Conservation (phyloP, 2,888 invertebrate genomes). For the Ypsolopha sequella region DNA sequence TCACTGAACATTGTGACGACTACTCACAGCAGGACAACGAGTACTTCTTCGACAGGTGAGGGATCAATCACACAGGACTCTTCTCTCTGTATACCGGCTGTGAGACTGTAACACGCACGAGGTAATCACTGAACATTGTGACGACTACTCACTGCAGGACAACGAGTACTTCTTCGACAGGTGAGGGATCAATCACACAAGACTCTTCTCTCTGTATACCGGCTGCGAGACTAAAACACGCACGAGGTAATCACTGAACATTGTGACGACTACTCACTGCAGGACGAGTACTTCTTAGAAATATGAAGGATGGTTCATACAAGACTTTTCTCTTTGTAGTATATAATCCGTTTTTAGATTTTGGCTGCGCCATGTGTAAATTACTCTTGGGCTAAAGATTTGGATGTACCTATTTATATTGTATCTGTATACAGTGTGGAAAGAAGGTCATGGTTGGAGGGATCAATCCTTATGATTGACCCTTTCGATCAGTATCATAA, state of each 20-base stretch:
- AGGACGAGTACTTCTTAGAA: slow-evolving; percentile 95
- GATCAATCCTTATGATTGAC: no score
- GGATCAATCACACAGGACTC: no score
- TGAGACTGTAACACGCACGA: slow-evolving; percentile 97
- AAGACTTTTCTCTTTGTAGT: no score
- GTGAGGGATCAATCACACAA: background rate
- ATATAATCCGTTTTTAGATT: no score
- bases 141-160: slow-evolving; percentile 96
- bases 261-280: slow-evolving; percentile 97
- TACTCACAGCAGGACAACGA: slow-evolving; percentile 97
- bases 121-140: slow-evolving; percentile 94
- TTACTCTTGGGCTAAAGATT: no score
- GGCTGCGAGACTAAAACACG: slow-evolving; percentile 93
- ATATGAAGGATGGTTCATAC: background rate
- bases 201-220: slow-evolving; percentile 17
- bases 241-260: slow-evolving; percentile 95
- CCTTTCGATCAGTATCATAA: no score
- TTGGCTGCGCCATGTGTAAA: no score
- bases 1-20: slow-evolving; percentile 96
- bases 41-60: slow-evolving; percentile 82
- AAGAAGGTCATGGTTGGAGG: no score
- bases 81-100: slow-evolving; percentile 61
- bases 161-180: slow-evolving; percentile 94
- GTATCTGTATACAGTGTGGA: no score
- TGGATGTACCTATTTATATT: no score